A percentile compares a stretch with the other conserved stretches of the same genome.
These are phyloP conservation scores for Catajapyx aquilonaris DNA, from an alignment of 1,140 invertebrate species.

Conservation along the genomic window DNA sequence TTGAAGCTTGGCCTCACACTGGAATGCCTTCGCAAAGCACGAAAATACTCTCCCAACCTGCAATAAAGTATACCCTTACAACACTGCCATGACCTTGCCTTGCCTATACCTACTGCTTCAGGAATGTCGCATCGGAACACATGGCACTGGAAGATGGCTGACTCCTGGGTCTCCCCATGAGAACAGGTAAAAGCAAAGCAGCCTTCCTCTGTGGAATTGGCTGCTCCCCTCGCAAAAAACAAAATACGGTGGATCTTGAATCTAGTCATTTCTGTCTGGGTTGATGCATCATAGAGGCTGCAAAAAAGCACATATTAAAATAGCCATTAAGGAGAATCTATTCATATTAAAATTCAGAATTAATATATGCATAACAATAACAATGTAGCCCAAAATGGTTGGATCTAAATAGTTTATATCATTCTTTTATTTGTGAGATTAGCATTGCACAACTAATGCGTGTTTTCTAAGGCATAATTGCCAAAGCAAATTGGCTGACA, in stretches of 20 bases:
- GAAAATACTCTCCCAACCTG: slow-evolving; percentile 46
- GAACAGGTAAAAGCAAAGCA: slow-evolving; percentile 97
- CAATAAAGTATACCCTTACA: slow-evolving; percentile 11
- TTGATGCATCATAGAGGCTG: slow-evolving; percentile 69
- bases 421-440: no score
- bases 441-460: no score
- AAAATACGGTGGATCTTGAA: slow-evolving; percentile 85
- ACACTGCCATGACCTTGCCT: no score
- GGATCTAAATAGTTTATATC: no score
- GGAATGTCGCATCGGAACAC: slow-evolving; percentile 88
- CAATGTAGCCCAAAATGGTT: no score
- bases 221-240: slow-evolving; percentile 81
- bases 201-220: slow-evolving; percentile 54
- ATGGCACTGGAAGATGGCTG: slow-evolving; percentile 86
- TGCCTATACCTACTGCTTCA: slow-evolving; percentile 70
- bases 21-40: slow-evolving; percentile 82
- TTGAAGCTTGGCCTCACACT: slow-evolving; percentile 41
- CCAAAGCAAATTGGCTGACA: no score
- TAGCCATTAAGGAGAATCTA: no score
- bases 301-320: slow-evolving; percentile 14
- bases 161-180: slow-evolving; percentile 64
- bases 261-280: slow-evolving; percentile 60
- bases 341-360: no score
- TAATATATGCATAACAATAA: no score
- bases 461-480: no score